These are phyloP conservation scores for Hirtodrosophila cameraria DNA, from an alignment of 2,888 invertebrate genomes.

Conservation along the genomic window DNA sequence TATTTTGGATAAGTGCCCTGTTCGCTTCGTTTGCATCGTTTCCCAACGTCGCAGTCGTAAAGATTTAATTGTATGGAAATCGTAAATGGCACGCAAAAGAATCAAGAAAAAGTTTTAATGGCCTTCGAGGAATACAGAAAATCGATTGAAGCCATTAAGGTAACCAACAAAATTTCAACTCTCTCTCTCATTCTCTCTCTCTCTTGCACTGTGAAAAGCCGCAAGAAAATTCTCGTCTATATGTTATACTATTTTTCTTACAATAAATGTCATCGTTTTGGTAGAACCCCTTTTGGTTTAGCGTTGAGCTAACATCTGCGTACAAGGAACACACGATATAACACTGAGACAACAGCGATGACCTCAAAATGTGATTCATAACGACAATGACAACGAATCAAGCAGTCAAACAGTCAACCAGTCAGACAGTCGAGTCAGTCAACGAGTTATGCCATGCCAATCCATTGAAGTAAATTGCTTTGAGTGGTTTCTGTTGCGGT, in stretches of 20 bases:
- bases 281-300: not conserved
- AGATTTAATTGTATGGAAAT: constrained; percentile 80
- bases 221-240: too few relatives aligned
- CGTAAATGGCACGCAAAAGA: constrained; percentile 74
- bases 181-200: too few relatives aligned
- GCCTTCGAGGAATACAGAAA: constrained; percentile 37
- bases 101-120: constrained; percentile 64
- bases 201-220: too few relatives aligned
- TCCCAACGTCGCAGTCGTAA: constrained; percentile 63
- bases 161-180: constrained; percentile 18
- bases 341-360: constrained; percentile 24
- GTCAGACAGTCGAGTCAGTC: constrained; percentile 17
- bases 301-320: constrained; percentile 5
- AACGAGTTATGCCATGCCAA: constrained; percentile 36
- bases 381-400: constrained; percentile 45
- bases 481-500: constrained; percentile 42
- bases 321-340: constrained; percentile 26
- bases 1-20: constrained; percentile 23
- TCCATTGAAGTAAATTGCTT: constrained; percentile 57
- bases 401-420: constrained; percentile 18
- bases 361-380: constrained; percentile 55
- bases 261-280: not conserved
- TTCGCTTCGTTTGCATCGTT: constrained; percentile 47
- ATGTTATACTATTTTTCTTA: not conserved
- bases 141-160: constrained; percentile 54